phyloP scores from a whole-genome alignment of 2,113 vertebrate species.

The Nesospiza acunhae region DNA sequence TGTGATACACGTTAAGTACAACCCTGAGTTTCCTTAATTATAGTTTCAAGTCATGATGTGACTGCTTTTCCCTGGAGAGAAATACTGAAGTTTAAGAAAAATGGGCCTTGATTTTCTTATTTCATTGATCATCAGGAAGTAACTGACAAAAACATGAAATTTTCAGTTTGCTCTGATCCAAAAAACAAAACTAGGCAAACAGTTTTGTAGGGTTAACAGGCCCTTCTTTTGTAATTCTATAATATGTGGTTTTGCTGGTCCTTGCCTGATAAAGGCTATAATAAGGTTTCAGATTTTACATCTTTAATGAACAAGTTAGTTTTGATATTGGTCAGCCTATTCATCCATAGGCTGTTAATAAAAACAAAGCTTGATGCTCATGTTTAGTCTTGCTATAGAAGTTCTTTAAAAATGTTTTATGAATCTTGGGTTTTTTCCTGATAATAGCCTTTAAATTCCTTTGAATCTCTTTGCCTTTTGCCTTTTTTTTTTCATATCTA shows the following conservation, averaged over 20 bases:
- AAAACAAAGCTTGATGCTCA: neutral
- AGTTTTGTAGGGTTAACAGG: neutral
- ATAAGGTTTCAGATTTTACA: neutral
- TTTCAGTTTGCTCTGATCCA: neutral
- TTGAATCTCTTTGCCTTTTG: neutral
- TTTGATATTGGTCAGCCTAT: neutral
- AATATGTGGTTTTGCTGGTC: neutral
- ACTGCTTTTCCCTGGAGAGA: neutral
- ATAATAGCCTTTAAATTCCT: neutral
- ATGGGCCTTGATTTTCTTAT: neutral
- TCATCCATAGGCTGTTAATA: neutral
- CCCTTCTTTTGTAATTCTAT: neutral
- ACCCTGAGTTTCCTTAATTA: neutral
- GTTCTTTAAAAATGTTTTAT: neutral
- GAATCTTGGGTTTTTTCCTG: neutral
- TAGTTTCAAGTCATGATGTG: neutral
- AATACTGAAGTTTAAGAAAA: neutral
- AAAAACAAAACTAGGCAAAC: neutral
- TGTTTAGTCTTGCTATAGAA: neutral
- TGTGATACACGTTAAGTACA: neutral
- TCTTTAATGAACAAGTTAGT: neutral
- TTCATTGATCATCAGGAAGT: neutral
- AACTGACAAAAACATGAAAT: neutral
- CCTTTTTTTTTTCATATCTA: neutral
- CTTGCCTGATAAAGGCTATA: neutral